Evolutionary conservation across 2,797 vertebrate genomes (phyloP), one percentile per base, ranked within the genome.

Genomic region (Spea hammondii): DNA sequence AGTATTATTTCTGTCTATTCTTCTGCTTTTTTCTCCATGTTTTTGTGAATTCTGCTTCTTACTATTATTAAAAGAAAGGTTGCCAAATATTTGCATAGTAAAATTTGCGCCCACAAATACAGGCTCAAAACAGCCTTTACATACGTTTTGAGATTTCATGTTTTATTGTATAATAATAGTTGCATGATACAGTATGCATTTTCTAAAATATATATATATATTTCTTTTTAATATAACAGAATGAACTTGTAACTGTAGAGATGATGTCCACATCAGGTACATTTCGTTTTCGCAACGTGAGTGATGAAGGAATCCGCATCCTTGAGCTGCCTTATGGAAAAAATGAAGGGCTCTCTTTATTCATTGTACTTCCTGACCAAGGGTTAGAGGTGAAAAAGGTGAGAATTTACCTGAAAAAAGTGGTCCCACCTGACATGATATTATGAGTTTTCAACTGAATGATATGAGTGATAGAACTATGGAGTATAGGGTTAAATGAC

Each of bases 261-360:
- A 6, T 69, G 47, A 69, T 69, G 66, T 69, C 48, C 14, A 8
- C n/a, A 4, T 9, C 6, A 8, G 66, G 66, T 51, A 55, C 9
- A 14, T 76, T 67, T 76, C 55, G 67, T 57, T 13, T 76, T 45
- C 44, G 32, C 4, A 47, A 14, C 12, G 55, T 67, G 47, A 53
- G 14, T 54, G 65, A 76, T 67, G 32, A 76, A 55, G 54, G 46
- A 45, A 4, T 76, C 44, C 49, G 13, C 7, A 57, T 76, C 4
- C 51, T 76, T 1, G 64, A 75, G 6, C 73, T 75, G 53, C 74
- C 74, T 4, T 76, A 67, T 57, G 74, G 65, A 67, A 57, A 57
- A 67, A 48, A 4, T 9, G 46, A 76, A 46, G 45, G 14, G 65
- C 64, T 76, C 17, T 54, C 62, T 32, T 54, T 76, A 64, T 67